A percentile compares a stretch with the other conserved stretches of the same genome.
These are phyloP conservation scores for Machaerirhynchus nigripectus DNA, from an alignment of 2,113 vertebrate species.

Conservation along the genomic window DNA sequence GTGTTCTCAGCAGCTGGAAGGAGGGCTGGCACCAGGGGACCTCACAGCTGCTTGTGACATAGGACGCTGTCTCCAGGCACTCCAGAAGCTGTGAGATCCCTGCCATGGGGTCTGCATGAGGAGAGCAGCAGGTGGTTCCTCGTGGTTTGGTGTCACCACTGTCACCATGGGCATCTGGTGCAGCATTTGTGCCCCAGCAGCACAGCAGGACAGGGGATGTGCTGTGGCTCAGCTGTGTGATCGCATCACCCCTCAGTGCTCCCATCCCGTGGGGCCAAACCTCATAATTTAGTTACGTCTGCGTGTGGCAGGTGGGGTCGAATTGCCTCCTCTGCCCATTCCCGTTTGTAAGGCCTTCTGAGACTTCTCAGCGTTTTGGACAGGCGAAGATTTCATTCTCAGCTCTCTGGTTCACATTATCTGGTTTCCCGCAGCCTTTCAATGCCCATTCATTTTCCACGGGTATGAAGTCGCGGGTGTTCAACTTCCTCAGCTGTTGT, in stretches of 20 bases:
- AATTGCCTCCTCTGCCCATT: neutral
- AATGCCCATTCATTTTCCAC: neutral
- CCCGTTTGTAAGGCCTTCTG: neutral
- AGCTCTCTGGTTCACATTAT: neutral
- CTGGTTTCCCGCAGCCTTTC: neutral
- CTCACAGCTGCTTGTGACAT: accelerated
- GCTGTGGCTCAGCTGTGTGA: neutral
- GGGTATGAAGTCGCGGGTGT: neutral
- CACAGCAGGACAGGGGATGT: neutral
- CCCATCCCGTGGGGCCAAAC: accelerated
- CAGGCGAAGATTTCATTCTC: neutral
- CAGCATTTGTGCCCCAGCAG: neutral
- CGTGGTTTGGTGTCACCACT: neutral
- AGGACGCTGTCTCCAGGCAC: neutral
- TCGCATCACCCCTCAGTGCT: neutral
- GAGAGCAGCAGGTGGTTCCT: neutral
- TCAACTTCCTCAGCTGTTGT: conserved; percentile 8
- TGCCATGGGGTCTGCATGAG: accelerated
- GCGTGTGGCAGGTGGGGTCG: accelerated
- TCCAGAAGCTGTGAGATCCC: neutral
- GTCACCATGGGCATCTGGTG: accelerated
- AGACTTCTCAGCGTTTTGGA: neutral
- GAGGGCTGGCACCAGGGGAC: neutral
- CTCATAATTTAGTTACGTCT: accelerated
- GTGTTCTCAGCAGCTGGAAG: neutral